These are phyloP conservation scores for Parapristionchus giblindavisi DNA, from an alignment of 2,888 invertebrate genomes.

Conservation along the genomic window DNA sequence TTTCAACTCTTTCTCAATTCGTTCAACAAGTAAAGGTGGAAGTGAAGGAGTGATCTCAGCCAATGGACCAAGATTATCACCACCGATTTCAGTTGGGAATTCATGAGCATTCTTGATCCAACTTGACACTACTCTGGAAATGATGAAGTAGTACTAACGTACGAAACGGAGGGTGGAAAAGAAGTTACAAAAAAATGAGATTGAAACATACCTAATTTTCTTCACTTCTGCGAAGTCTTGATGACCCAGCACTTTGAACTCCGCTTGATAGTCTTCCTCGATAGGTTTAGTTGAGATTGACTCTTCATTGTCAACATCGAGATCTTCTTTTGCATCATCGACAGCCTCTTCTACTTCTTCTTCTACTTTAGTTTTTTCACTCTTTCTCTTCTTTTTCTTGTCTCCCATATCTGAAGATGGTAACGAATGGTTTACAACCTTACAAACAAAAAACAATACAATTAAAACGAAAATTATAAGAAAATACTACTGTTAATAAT, in stretches of 20 bases:
- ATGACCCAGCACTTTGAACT: conserved; percentile 50
- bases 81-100: conserved; percentile 55
- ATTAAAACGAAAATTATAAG: not conserved
- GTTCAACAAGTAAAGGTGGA: conserved; percentile 41
- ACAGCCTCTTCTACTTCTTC: conserved; percentile 17
- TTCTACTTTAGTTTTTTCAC: not conserved
- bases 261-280: conserved; percentile 39
- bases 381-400: conserved; percentile 32
- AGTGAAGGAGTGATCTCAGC: conserved; percentile 45
- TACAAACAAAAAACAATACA: not conserved
- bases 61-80: conserved; percentile 42
- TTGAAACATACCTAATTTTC: conserved; percentile 41
- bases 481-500: not conserved
- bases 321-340: not conserved
- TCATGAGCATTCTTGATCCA: conserved; percentile 59
- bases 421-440: not conserved
- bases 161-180: too few relatives aligned
- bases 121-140: conserved; percentile 53
- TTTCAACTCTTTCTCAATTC: conserved; percentile 44
- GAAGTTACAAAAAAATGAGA: too few relatives aligned
- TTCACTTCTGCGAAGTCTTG: conserved; percentile 41
- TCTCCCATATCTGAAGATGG: conserved; percentile 34
- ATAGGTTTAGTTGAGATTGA: not conserved
- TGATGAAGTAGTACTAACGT: not conserved
- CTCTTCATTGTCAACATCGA: not conserved